These are phyloP conservation scores for Bufo bufo DNA, from an alignment of 2,113 vertebrate genomes.

Conservation along the genomic window DNA sequence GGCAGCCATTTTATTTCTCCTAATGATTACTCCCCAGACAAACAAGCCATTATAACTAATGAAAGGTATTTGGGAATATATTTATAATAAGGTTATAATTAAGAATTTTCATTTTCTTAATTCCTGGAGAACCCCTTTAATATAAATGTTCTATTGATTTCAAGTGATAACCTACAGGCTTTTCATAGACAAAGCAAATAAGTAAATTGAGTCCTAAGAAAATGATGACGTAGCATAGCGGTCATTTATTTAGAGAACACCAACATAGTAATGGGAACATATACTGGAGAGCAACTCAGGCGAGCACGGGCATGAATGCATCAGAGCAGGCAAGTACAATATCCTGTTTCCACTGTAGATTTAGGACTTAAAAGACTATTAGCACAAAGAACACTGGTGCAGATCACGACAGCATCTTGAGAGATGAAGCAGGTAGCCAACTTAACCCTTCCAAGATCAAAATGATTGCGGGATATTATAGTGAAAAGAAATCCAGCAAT, in stretches of 20 bases:
- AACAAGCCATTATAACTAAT: too few relatives aligned
- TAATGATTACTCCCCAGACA: too few relatives aligned
- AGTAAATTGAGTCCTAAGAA: not conserved
- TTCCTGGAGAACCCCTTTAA: too few relatives aligned
- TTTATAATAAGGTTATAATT: too few relatives aligned
- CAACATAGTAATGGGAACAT: not conserved
- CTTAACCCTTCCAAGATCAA: not conserved
- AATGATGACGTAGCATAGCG: not conserved
- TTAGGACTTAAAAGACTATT: not conserved
- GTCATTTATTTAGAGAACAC: not conserved
- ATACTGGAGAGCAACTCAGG: not conserved
- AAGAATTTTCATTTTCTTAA: too few relatives aligned
- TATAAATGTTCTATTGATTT: too few relatives aligned
- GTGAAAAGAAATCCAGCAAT: not conserved
- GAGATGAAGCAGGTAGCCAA: not conserved
- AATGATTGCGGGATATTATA: not conserved
- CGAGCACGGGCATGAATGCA: conserved; percentile 5
- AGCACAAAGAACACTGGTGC: not conserved
- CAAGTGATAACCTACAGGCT: too few relatives aligned
- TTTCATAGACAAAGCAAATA: not conserved
- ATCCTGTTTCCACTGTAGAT: conserved; percentile 38
- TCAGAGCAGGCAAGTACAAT: not conserved
- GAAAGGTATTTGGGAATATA: too few relatives aligned
- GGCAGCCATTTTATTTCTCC: too few relatives aligned
- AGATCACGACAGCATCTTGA: not conserved